These are phyloP conservation scores for Terebella lapidaria DNA, from an alignment of 2,888 invertebrate species.

Conservation along the genomic window DNA sequence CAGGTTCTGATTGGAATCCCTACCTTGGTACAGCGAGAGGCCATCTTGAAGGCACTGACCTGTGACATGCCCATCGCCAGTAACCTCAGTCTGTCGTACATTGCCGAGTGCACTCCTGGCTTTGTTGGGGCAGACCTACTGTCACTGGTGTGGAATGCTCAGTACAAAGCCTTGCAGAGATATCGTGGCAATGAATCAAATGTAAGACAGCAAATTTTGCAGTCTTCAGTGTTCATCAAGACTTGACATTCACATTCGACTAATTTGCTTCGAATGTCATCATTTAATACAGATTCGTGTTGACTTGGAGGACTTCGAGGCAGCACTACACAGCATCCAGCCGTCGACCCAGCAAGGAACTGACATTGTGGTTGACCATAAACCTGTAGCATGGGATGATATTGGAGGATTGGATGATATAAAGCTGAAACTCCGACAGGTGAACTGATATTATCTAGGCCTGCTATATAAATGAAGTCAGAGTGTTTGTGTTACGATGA, in stretches of 20 bases:
- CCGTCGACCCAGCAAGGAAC: conserved; percentile 56
- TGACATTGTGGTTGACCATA: conserved; percentile 36
- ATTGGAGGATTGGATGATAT: conserved; percentile 60
- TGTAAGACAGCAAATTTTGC: too few relatives aligned
- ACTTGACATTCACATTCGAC: too few relatives aligned
- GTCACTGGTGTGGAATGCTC: conserved; percentile 50
- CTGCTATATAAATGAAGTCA: background rate
- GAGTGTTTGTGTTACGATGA: too few relatives aligned
- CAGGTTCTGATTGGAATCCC: conserved; percentile 57
- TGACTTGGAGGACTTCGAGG: conserved; percentile 36
- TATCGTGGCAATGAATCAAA: too few relatives aligned
- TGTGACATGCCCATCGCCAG: conserved; percentile 21
- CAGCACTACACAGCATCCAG: conserved; percentile 46
- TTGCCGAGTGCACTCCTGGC: conserved; percentile 59
- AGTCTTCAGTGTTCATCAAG: too few relatives aligned
- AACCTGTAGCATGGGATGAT: conserved; percentile 54
- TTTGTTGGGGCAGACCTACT: conserved; percentile 60
- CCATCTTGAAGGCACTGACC: conserved; percentile 51
- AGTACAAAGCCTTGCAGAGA: conserved; percentile 4
- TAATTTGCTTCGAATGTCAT: background rate
- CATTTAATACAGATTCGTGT: background rate
- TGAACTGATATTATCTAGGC: conserved; percentile 12
- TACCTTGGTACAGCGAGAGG: conserved; percentile 52
- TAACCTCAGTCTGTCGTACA: conserved; percentile 29
- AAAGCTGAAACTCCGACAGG: conserved; percentile 57